A percentile compares a stretch with the other conserved stretches of the same genome.
These are phyloP conservation scores for Drosophila sturtevanti DNA, from an alignment of 1,140 invertebrate genomes.

Conservation along the genomic window DNA sequence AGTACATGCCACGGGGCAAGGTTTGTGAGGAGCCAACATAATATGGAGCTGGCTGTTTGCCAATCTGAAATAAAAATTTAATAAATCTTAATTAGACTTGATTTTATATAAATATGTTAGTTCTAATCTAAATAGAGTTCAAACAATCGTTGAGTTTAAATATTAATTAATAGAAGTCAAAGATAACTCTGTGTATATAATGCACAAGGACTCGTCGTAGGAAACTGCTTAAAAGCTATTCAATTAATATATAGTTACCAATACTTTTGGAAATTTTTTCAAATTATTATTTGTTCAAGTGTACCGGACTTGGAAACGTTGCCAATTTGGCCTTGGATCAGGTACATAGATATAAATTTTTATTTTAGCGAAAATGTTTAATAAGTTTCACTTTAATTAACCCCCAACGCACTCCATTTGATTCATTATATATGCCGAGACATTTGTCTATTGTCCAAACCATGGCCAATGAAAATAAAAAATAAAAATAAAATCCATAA, in stretches of 20 bases:
- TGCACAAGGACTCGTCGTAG: too few species aligned
- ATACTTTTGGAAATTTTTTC: too few species aligned
- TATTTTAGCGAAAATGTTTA: constrained; percentile 40
- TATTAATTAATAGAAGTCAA: too few species aligned
- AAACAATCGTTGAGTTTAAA: too few species aligned
- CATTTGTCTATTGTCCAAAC: neutral
- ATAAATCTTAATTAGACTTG: too few species aligned
- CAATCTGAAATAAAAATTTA: constrained; percentile 72
- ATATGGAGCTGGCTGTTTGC: constrained; percentile 83
- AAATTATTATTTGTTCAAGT: neutral
- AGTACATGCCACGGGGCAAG: constrained; percentile 83
- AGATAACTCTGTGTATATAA: too few species aligned
- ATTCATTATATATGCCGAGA: constrained; percentile 1
- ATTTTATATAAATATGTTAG: too few species aligned
- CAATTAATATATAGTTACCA: too few species aligned
- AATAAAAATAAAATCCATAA: neutral
- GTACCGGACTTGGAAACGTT: neutral
- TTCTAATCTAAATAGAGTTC: too few species aligned
- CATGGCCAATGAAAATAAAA: constrained; percentile 4
- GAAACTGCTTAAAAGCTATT: too few species aligned
- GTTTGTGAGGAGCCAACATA: constrained; percentile 84
- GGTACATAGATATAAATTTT: neutral
- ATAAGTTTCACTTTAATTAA: constrained; percentile 51
- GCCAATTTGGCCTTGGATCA: constrained; percentile 54
- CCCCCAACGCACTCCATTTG: neutral